Percentiles rank a stretch among this genome's conserved stretches.
Conservation (phyloP, 2,888 invertebrate species). For the Acanthoscelides obtectus region DNA sequence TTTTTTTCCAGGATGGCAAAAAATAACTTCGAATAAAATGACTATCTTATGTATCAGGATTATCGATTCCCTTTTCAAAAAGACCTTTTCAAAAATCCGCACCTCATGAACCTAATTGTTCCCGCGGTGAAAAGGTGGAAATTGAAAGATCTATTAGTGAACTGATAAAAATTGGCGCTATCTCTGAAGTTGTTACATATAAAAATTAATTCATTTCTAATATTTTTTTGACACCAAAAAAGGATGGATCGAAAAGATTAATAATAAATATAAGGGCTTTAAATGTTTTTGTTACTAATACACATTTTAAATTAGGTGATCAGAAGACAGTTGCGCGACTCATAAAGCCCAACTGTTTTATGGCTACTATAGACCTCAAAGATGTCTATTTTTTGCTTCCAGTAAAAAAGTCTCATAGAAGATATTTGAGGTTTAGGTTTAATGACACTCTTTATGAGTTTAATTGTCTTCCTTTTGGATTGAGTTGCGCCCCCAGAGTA, state of each 20-base stretch:
- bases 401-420: slow-evolving; percentile 1
- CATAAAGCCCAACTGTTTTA: slow-evolving; percentile 3
- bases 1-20: no score
- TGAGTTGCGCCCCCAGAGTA: slow-evolving; percentile 2
- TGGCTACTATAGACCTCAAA: slow-evolving; percentile 1
- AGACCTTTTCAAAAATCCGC: no score
- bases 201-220: background rate
- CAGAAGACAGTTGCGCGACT: background rate
- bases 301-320: slow-evolving; percentile 3
- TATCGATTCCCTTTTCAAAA: background rate
- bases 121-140: no score
- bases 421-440: slow-evolving; percentile 8
- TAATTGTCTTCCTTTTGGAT: slow-evolving; percentile 9
- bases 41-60: slow-evolving; percentile 5
- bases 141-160: slow-evolving; percentile 1
- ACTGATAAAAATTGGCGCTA: slow-evolving; percentile 7
- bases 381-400: slow-evolving; percentile 5
- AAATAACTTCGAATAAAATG: slow-evolving; percentile 13
- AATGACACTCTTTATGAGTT: slow-evolving; percentile 6
- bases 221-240: no score
- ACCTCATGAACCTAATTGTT: no score
- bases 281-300: background rate
- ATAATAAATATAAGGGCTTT: background rate
- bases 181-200: slow-evolving; percentile 1
- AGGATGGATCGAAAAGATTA: background rate